Evolutionary conservation across 1,140 invertebrate species (phyloP).

Genomic region (Hydropsyche tenuis): DNA sequence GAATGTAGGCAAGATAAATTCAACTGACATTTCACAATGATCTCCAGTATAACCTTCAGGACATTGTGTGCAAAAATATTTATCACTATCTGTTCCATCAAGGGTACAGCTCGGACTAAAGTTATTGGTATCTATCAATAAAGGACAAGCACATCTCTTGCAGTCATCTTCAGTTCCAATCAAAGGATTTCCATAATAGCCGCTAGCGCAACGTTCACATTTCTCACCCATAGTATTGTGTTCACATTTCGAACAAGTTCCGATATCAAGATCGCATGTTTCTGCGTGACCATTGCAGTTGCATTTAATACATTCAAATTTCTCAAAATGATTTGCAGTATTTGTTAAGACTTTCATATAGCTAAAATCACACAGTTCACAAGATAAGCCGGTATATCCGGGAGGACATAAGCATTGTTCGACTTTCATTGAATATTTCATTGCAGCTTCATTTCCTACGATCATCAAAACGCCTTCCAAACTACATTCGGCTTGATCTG

Average conservation of each 20-base stretch:
- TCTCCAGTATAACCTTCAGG: constrained; percentile 88
- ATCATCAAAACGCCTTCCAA: constrained; percentile 45
- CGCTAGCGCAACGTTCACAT: constrained; percentile 87
- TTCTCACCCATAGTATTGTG: constrained; percentile 70
- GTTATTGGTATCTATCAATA: constrained; percentile 77
- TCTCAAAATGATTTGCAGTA: constrained; percentile 59
- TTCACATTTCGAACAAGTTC: constrained; percentile 77
- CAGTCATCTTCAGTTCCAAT: constrained; percentile 79
- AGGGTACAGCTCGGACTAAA: constrained; percentile 87
- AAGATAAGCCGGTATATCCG: constrained; percentile 79
- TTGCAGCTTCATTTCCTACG: constrained; percentile 48
- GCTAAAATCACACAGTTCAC: constrained; percentile 84
- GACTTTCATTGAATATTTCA: constrained; percentile 55
- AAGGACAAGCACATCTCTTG: constrained; percentile 86
- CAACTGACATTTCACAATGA: constrained; percentile 85
- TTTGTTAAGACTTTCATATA: constrained; percentile 78
- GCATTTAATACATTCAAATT: constrained; percentile 81
- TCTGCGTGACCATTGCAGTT: constrained; percentile 88
- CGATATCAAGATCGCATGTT: constrained; percentile 80
- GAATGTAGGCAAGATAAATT: constrained; percentile 10
- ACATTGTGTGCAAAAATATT: constrained; percentile 90
- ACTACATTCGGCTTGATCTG: constrained; percentile 88
- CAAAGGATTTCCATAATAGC: constrained; percentile 91
- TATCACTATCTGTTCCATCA: constrained; percentile 59
- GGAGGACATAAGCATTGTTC: constrained; percentile 72